Percentiles rank a stretch among this genome's conserved stretches.
Evolutionary conservation across 2,113 vertebrate species (phyloP).

Genomic region (Semicossyphus pulcher): DNA sequence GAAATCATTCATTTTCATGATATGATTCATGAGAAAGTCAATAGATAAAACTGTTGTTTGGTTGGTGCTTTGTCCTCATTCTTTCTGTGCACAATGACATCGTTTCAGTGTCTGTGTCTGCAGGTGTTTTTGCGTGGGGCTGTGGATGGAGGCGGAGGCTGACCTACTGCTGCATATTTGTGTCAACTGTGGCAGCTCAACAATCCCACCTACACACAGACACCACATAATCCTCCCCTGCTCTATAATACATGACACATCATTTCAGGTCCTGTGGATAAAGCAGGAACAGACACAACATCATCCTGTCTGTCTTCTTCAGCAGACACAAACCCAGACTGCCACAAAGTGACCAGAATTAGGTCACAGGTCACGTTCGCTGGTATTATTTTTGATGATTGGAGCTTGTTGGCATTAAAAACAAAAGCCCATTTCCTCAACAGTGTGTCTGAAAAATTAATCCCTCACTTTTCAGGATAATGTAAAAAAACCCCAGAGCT

Average conservation of each 20-base stretch:
- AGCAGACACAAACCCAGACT: constrained; percentile 47
- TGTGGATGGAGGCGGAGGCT: constrained; percentile 5
- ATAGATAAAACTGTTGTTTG: too few relatives aligned
- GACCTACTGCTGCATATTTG: constrained; percentile 43
- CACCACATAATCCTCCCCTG: constrained; percentile 53
- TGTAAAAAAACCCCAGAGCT: constrained; percentile 7
- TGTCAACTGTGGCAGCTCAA: neutral
- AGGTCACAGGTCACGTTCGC: constrained; percentile 14
- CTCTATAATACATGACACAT: constrained; percentile 37
- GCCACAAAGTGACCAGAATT: constrained; percentile 30
- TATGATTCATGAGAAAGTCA: neutral
- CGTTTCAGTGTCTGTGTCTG: neutral
- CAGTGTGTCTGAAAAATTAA: neutral
- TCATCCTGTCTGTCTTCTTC: constrained; percentile 18
- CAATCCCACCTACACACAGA: constrained; percentile 23
- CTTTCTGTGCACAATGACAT: neutral
- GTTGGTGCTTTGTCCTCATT: too few relatives aligned
- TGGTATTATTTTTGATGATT: constrained; percentile 21
- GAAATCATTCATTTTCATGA: neutral
- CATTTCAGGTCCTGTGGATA: constrained; percentile 37
- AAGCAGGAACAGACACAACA: constrained; percentile 9
- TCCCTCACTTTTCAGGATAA: constrained; percentile 26
- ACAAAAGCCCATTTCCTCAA: constrained; percentile 1
- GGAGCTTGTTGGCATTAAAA: neutral
- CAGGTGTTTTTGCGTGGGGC: neutral